Percentiles rank a stretch among this genome's conserved stretches.
Evolutionary conservation across 2,888 invertebrate species (phyloP).

Genomic region (Craniophora ligustri): DNA sequence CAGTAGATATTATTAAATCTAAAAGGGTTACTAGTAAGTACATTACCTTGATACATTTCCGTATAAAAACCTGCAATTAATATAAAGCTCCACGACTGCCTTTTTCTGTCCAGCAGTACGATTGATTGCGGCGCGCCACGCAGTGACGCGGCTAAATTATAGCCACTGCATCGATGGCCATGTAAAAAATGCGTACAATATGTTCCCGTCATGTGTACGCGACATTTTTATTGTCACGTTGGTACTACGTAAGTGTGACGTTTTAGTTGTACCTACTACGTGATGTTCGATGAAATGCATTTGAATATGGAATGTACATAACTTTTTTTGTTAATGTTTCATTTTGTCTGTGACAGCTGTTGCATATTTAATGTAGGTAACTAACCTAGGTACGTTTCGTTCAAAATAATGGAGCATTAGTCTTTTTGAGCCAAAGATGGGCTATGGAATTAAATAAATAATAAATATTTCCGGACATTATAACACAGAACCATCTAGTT

Average conservation of each 20-base stretch:
- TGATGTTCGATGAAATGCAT: constrained; percentile 15
- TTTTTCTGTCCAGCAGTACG: constrained; percentile 27
- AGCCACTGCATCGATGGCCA: constrained; percentile 44
- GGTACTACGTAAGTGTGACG: constrained; percentile 18
- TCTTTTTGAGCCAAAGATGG: too few relatives aligned
- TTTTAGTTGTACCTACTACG: constrained; percentile 30
- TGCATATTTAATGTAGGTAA: too few relatives aligned
- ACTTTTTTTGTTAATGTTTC: constrained; percentile 8
- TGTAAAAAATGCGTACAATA: constrained; percentile 41
- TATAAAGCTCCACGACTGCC: constrained; percentile 20
- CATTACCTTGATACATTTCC: neutral
- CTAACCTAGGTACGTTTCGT: too few relatives aligned
- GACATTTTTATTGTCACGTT: constrained; percentile 43
- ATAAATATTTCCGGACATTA: too few relatives aligned
- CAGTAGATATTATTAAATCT: too few relatives aligned
- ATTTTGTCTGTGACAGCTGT: too few relatives aligned
- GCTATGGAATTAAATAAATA: too few relatives aligned
- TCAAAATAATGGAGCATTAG: too few relatives aligned
- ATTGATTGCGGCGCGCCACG: constrained; percentile 48
- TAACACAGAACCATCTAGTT: too few relatives aligned
- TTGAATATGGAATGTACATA: constrained; percentile 14
- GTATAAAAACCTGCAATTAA: constrained; percentile 8
- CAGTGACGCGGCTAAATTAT: constrained; percentile 49
- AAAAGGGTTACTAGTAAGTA: too few relatives aligned
- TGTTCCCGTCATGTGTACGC: constrained; percentile 38